phyloP scores from a whole-genome alignment of 2,888 invertebrate species.

The Arctia plantaginis region DNA sequence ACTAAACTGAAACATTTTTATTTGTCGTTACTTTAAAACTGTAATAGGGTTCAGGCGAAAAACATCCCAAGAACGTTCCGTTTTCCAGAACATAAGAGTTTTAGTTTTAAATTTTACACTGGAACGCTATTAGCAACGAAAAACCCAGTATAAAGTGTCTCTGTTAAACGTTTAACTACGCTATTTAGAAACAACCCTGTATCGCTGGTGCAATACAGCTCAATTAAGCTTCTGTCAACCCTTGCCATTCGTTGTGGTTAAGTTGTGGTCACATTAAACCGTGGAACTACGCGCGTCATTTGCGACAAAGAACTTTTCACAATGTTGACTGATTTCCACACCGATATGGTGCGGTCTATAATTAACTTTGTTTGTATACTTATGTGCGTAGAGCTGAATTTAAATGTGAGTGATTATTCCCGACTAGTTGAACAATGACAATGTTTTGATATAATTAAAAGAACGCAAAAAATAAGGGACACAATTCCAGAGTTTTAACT shows the following conservation, averaged over 20 bases:
- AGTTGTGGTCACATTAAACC: slow-evolving; percentile 69
- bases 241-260: slow-evolving; percentile 71
- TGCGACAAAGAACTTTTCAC: slow-evolving; percentile 54
- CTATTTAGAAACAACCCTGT: slow-evolving; percentile 52
- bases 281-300: slow-evolving; percentile 63
- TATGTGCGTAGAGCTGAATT: slow-evolving; percentile 35
- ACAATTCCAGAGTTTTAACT: too few relatives aligned
- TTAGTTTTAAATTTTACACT: slow-evolving; percentile 50
- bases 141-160: slow-evolving; percentile 52
- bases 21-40: slow-evolving; percentile 23
- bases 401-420: slow-evolving; percentile 31
- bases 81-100: slow-evolving; percentile 42
- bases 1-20: slow-evolving; percentile 26
- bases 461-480: not conserved
- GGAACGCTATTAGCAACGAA: slow-evolving; percentile 49
- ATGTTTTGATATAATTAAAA: slow-evolving; percentile 19
- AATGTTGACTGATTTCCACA: slow-evolving; percentile 49
- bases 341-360: slow-evolving; percentile 28
- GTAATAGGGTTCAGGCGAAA: slow-evolving; percentile 24
- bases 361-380: slow-evolving; percentile 38
- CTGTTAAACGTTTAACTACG: slow-evolving; percentile 55
- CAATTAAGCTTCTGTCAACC: slow-evolving; percentile 68
- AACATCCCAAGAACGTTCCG: slow-evolving; percentile 29
- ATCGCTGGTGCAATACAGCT: slow-evolving; percentile 57
- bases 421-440: not conserved